Conservation (phyloP, 35 echinoderm and acorn worm genomes). For the Acanthaster planci region DNA sequence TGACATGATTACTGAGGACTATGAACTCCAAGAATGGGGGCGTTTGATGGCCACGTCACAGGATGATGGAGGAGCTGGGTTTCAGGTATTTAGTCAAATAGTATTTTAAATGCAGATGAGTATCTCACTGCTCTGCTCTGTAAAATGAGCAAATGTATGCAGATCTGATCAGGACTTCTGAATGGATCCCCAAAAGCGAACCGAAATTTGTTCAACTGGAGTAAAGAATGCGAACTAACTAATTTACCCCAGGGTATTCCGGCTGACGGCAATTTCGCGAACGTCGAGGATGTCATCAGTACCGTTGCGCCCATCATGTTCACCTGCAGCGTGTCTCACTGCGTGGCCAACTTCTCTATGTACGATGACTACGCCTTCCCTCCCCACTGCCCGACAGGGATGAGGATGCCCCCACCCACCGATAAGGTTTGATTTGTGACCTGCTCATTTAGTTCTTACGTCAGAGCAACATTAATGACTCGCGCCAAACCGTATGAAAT, state of each 20-base stretch:
- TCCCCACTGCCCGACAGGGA: slow-evolving; percentile 65
- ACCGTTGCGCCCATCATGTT: slow-evolving; percentile 71
- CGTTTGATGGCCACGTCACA: not conserved
- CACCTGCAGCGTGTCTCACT: slow-evolving; percentile 69
- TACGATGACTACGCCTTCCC: slow-evolving; percentile 87
- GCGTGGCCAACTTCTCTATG: slow-evolving; percentile 63
- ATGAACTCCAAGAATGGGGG: slow-evolving; percentile 73
- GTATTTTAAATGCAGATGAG: no score
- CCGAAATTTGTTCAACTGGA: no score
- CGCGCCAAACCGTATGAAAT: no score
- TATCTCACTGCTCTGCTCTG: no score
- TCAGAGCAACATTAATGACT: no score
- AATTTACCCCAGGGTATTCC: slow-evolving; percentile 36
- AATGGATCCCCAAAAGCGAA: no score
- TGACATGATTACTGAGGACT: slow-evolving; percentile 42
- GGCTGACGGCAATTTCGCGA: slow-evolving; percentile 52
- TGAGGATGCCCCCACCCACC: slow-evolving; percentile 48
- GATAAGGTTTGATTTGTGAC: slow-evolving; percentile 52
- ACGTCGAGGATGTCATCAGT: slow-evolving; percentile 52
- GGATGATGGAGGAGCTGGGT: slow-evolving; percentile 16
- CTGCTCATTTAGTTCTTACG: no score
- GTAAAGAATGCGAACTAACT: no score
- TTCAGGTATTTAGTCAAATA: slow-evolving; percentile 33
- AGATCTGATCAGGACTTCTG: no score
- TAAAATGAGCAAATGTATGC: no score